Percentiles rank a stretch among this genome's conserved stretches.
phyloP scores from a whole-genome alignment of 2,888 invertebrate species.

The Podotricha telesiphe region DNA sequence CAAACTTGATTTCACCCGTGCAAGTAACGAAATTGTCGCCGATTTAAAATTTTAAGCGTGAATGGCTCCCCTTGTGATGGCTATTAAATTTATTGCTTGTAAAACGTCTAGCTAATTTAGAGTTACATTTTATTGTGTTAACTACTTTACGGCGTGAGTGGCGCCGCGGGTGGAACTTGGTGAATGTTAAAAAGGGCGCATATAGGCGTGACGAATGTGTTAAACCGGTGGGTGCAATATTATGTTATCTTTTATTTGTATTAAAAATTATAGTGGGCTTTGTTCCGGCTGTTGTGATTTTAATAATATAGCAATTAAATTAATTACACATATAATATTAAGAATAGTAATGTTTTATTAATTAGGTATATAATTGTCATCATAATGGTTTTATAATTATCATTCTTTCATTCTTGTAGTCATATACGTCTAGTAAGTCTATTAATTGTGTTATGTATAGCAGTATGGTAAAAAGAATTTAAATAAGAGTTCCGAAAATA shows the following conservation, averaged over 20 bases:
- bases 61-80: constrained; percentile 60
- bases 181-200: constrained; percentile 42
- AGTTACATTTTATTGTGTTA: constrained; percentile 81
- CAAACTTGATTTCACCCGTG: constrained; percentile 60
- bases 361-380: neutral
- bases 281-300: neutral
- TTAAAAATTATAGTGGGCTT: neutral
- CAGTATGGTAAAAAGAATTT: too few species aligned
- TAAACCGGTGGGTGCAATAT: neutral
- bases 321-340: too few species aligned
- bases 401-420: too few species aligned
- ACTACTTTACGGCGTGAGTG: constrained; percentile 68
- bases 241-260: neutral
- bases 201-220: constrained; percentile 9
- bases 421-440: too few species aligned
- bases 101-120: constrained; percentile 82
- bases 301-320: neutral
- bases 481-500: neutral
- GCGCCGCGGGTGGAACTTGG: constrained; percentile 64
- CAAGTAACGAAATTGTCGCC: constrained; percentile 70
- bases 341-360: neutral
- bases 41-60: constrained; percentile 72
- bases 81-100: constrained; percentile 82
- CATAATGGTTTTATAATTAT: too few species aligned
- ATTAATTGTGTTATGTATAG: too few species aligned